Evolutionary conservation across 1,140 invertebrate genomes (phyloP).

Genomic region (Fopius arisanus): DNA sequence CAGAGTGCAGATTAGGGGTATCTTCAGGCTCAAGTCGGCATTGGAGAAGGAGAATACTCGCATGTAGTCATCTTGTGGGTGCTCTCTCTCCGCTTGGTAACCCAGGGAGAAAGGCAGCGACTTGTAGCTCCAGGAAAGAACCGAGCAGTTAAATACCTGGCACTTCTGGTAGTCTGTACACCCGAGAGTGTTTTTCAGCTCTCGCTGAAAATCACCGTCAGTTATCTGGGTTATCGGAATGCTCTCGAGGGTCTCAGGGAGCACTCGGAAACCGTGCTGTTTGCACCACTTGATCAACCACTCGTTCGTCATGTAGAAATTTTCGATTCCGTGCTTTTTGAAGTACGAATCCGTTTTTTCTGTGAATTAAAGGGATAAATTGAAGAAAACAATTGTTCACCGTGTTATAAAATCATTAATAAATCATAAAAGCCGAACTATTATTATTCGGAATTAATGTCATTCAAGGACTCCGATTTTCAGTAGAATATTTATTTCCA

Average conservation of each 20-base stretch:
- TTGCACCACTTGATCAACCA: background rate
- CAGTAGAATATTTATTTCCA: too few species aligned
- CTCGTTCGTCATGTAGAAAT: background rate
- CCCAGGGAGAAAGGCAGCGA: background rate
- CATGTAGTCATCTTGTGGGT: background rate
- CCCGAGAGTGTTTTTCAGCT: background rate
- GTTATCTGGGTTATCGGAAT: background rate
- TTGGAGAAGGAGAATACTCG: background rate
- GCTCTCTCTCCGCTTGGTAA: background rate
- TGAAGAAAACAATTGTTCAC: too few species aligned
- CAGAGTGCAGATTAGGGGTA: background rate
- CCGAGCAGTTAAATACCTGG: background rate
- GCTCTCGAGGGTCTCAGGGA: background rate
- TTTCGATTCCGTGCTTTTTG: background rate
- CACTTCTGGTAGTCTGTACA: background rate
- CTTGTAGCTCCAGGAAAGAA: constrained; percentile 1
- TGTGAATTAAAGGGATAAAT: background rate
- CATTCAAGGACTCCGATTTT: too few species aligned
- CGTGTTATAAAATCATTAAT: too few species aligned
- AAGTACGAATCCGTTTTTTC: background rate
- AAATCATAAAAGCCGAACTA: too few species aligned
- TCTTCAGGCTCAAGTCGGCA: background rate
- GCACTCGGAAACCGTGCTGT: background rate
- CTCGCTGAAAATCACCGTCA: background rate
- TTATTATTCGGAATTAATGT: too few species aligned